Evolutionary conservation across 1,140 invertebrate species (phyloP), one percentile per base, ranked within the genome.

Genomic region (Apis cerana): DNA sequence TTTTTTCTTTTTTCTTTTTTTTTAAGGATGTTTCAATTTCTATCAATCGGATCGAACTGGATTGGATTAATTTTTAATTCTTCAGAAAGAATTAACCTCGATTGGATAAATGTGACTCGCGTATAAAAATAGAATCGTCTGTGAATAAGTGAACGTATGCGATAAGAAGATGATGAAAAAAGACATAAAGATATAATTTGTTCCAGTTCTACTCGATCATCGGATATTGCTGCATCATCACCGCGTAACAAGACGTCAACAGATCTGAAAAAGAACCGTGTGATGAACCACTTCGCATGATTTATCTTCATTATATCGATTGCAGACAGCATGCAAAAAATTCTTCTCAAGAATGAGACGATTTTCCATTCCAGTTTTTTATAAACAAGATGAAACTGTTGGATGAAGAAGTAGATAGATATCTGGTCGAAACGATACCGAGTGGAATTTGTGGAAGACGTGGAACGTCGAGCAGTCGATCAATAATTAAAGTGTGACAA

Each of bases 401-500:
- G 4, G 33, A 43, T 7, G 33, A 43, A n/a, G 9, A 33, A 33
- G 33, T 33, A 4, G 33, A 33, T 9, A 27, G 23, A 78, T 19
- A 12, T 61, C 9, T 2, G n/a, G 59, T 43, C 4, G 10, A 11
- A 69, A 27, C 27, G 15, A 15, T 58, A n/a, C 67, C 33, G 33
- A 58, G 12, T 48, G n/a, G 62, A 48, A 68, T 23, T 58, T 3
- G 3, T 58, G 56, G 52, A 33, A 62, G 23, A 75, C 43, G 71
- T 11, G 23, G 19, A 69, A 75, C 43, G 71, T 11, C 50, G 19
- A 69, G 56, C 21, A 48, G 33, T 33, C 65, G 23, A 12, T 1
- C 10, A 64, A 65, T 65, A 23, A 56, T 61, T 48, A 27, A 77
- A 82, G 65, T 62, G 80, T 82, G 80, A 82, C 80, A 77, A 82